Conservation (phyloP, 2,888 invertebrate genomes). For the Scaptomyza cyrtandrae region DNA sequence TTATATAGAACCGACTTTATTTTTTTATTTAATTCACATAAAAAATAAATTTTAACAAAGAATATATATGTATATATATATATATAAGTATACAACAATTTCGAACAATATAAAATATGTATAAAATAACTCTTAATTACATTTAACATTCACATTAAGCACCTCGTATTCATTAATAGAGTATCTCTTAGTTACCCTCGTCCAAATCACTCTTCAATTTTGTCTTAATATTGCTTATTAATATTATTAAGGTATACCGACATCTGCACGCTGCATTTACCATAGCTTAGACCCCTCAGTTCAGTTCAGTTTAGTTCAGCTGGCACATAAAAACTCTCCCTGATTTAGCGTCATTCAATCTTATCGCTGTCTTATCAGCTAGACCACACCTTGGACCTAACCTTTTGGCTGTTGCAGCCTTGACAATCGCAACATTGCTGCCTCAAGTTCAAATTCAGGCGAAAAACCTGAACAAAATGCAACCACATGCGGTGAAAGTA, state of each 20-base stretch:
- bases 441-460: slow-evolving; percentile 70
- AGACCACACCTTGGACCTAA: slow-evolving; percentile 68
- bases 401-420: slow-evolving; percentile 66
- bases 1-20: too few species aligned
- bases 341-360: not conserved
- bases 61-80: too few species aligned
- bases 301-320: slow-evolving; percentile 28
- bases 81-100: too few species aligned
- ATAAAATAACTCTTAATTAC: too few species aligned
- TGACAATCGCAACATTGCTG: slow-evolving; percentile 64
- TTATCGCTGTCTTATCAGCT: slow-evolving; percentile 43
- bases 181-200: not conserved
- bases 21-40: too few species aligned
- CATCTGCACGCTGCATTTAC: slow-evolving; percentile 57
- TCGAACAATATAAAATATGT: too few species aligned
- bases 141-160: too few species aligned
- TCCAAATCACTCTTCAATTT: not conserved
- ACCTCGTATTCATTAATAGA: not conserved
- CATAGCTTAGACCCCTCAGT: slow-evolving; percentile 21
- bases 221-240: not conserved
- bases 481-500: slow-evolving; percentile 82
- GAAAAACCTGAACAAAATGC: slow-evolving; percentile 66
- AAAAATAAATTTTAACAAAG: too few species aligned
- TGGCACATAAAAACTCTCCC: slow-evolving; percentile 30
- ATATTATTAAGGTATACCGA: slow-evolving; percentile 54